Evolutionary conservation across 2,888 invertebrate species (phyloP), one percentile per base, ranked within the genome.

Genomic region (Erebia aethiops): DNA sequence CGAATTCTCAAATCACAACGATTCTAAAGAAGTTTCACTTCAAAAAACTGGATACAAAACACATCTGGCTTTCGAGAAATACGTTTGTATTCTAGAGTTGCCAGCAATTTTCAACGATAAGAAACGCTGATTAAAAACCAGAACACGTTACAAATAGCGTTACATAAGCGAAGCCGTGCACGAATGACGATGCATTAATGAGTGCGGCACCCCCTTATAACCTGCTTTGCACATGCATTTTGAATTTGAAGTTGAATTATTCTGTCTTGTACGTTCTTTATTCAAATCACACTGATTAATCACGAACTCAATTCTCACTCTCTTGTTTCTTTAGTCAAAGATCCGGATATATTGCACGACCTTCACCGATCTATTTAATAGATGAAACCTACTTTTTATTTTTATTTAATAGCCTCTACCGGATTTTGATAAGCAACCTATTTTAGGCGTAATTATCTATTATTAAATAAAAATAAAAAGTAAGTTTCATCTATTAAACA

Each of bases 131-230:
- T 65, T 56, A 56, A 65, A 64, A 52, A 35, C 54, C 65, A 65
- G 16, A 65, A 65, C 65, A 56, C 66, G 56, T 57, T 66, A 66
- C 46, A 54, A 62, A 64, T 64, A 52, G 16, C 35, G 16, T 52
- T 35, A 64, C 54, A 54, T 56, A 66, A 56, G 54, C 65, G 54
- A 54, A 11, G 54, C 35, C 18, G 52, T 54, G 16, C 54, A 65
- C 52, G 65, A 65, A 46, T 56, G 66, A 66, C 66, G 56, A 43
- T 66, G 66, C 66, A 66, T 66, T 66, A 66, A 66, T 66, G 66
- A 54, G 54, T 46, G 66, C 43, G 43, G 41, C 56, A 10, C 43
- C 21, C 18, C 56, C 16, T n/a, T 26, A 56, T 46, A 56, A 64
- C 52, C 52, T 66, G 64, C 52, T 62, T 49, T 16, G 18, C 54